phyloP scores from a whole-genome alignment of 1,140 invertebrate species.

The Drosophila navojoa region DNA sequence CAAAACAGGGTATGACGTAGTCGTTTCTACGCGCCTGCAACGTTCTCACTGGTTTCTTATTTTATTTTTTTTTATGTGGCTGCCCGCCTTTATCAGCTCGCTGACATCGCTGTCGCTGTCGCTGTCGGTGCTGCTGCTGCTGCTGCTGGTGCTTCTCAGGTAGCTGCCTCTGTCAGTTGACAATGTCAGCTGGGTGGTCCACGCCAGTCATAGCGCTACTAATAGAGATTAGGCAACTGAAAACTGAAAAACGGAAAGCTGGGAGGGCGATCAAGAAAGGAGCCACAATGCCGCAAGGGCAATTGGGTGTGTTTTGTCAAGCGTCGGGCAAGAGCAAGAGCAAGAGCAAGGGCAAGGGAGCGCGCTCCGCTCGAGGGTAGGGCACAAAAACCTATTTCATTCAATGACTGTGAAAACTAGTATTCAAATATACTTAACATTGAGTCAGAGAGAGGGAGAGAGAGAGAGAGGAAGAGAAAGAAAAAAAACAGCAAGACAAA shows the following conservation, averaged over 20 bases:
- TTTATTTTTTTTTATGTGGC: conserved; percentile 59
- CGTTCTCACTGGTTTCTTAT: not conserved
- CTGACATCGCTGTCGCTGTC: conserved; percentile 63
- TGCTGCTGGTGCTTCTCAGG: conserved; percentile 60
- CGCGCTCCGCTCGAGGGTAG: not conserved
- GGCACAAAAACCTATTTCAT: conserved; percentile 2
- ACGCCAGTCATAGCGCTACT: conserved; percentile 57
- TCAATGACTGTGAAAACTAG: conserved; percentile 6
- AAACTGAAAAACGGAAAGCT: conserved; percentile 2
- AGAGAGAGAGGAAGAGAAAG: not conserved
- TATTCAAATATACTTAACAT: conserved; percentile 7
- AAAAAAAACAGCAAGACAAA: too few species aligned
- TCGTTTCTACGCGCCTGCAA: not conserved
- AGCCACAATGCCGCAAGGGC: conserved; percentile 18
- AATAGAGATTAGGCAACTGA: conserved; percentile 58
- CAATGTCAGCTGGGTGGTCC: conserved; percentile 50
- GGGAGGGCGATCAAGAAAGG: conserved; percentile 12
- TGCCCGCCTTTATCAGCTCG: conserved; percentile 61
- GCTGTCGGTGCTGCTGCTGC: conserved; percentile 34
- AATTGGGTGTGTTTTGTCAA: conserved; percentile 5
- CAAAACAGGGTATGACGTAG: conserved; percentile 32
- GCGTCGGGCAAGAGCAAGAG: not conserved
- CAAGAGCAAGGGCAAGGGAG: not conserved
- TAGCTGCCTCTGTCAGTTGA: conserved; percentile 51
- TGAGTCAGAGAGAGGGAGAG: not conserved